Percentiles rank a stretch among this genome's conserved stretches.
These are phyloP conservation scores for Altica lythri DNA, from an alignment of 2,888 invertebrate species.

Conservation along the genomic window DNA sequence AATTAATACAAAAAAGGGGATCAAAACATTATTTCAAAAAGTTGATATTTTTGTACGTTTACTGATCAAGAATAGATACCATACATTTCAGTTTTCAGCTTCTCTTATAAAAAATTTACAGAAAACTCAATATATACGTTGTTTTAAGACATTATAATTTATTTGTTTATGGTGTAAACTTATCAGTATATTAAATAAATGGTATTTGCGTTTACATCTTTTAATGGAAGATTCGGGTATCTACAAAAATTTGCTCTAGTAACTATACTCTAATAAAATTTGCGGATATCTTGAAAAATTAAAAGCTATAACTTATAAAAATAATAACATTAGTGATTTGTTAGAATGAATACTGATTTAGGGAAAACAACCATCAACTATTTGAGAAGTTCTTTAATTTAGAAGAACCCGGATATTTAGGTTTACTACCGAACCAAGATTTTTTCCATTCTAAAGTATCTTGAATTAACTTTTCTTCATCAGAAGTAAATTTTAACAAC, in stretches of 20 bases:
- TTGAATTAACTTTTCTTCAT: constrained; percentile 82
- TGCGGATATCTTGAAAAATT: not conserved
- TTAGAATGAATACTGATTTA: constrained; percentile 13
- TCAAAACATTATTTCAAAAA: too few relatives aligned
- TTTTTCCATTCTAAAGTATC: constrained; percentile 78
- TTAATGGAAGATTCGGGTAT: not conserved
- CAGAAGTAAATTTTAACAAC: constrained; percentile 78
- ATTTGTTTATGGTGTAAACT: not conserved
- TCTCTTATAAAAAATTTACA: not conserved
- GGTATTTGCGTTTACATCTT: not conserved
- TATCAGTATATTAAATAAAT: not conserved
- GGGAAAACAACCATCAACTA: constrained; percentile 61
- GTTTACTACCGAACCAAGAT: constrained; percentile 72
- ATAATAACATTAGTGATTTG: too few relatives aligned
- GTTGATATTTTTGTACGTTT: too few relatives aligned
- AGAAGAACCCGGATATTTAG: constrained; percentile 59
- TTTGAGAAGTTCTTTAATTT: constrained; percentile 61
- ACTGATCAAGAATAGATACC: too few relatives aligned
- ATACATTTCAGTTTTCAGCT: too few relatives aligned
- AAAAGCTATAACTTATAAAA: not conserved
- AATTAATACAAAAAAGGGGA: too few relatives aligned
- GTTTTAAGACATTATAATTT: not conserved
- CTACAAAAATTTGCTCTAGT: not conserved
- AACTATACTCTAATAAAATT: not conserved
- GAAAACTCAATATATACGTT: not conserved